These are phyloP conservation scores for Acanthiza pusilla DNA, from an alignment of 2,797 vertebrate genomes.

Conservation along the genomic window DNA sequence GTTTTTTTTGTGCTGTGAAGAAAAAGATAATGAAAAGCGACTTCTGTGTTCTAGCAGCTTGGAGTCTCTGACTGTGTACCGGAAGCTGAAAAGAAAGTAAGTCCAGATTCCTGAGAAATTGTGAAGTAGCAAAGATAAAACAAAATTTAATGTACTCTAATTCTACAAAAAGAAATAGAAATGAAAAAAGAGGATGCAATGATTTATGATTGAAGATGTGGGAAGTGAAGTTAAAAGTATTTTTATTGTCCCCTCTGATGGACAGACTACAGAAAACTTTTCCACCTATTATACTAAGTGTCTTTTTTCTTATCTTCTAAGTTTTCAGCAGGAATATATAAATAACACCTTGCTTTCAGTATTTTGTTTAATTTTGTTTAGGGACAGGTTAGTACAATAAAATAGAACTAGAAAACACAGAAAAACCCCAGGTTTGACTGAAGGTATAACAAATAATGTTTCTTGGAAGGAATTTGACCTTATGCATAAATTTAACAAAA, in stretches of 20 bases:
- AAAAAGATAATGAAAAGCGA: not conserved
- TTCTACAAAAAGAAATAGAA: not conserved
- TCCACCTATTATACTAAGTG: not conserved
- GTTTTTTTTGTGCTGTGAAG: not conserved
- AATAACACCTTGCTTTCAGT: not conserved
- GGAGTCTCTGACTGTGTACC: not conserved
- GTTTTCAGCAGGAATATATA: not conserved
- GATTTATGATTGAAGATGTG: not conserved
- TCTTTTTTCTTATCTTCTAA: not conserved
- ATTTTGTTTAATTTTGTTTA: not conserved
- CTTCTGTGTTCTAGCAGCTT: not conserved
- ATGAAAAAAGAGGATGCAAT: accelerated
- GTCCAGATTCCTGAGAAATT: not conserved
- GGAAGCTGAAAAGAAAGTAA: not conserved
- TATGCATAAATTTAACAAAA: not conserved
- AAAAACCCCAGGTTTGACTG: not conserved
- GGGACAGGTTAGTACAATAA: not conserved
- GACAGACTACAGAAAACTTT: not conserved
- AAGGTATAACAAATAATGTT: not conserved
- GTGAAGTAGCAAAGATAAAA: not conserved
- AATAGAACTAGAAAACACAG: not conserved
- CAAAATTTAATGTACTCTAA: not conserved
- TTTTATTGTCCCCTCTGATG: not conserved
- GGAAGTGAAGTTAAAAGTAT: not conserved
- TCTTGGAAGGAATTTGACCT: not conserved